Conservation (phyloP, 2,888 invertebrate species). For the Cephus pulcher region DNA sequence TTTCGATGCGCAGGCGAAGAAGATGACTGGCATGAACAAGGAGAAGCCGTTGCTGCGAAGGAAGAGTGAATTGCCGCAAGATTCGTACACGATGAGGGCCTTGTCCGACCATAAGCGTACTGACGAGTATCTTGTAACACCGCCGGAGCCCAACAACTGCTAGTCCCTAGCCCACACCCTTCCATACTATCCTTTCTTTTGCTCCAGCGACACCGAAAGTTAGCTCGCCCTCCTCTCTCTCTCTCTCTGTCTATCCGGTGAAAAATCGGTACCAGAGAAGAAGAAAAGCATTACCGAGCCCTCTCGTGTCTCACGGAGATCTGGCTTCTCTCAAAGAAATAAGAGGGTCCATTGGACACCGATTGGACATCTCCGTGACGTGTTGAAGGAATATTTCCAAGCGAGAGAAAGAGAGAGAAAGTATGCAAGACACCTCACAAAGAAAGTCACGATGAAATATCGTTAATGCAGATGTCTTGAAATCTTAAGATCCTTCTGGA, state of each 20-base stretch:
- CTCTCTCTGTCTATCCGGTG: neutral
- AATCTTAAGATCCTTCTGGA: no score
- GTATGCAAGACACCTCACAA: no score
- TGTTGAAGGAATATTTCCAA: no score
- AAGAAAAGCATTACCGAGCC: neutral
- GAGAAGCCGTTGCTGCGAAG: slow-evolving; percentile 91
- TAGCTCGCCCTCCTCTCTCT: slow-evolving; percentile 36
- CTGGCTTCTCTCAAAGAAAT: no score
- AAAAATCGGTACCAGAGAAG: neutral
- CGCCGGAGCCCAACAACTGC: slow-evolving; percentile 89
- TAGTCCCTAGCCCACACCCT: slow-evolving; percentile 71
- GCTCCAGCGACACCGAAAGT: slow-evolving; percentile 56
- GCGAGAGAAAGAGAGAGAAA: no score
- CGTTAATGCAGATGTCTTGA: no score
- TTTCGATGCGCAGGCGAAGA: slow-evolving; percentile 45
- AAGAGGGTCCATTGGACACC: neutral
- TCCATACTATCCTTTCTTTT: slow-evolving; percentile 59
- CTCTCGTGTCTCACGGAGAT: no score
- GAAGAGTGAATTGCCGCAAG: slow-evolving; percentile 96
- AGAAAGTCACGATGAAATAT: no score
- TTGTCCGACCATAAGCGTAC: slow-evolving; percentile 92
- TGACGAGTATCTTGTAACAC: slow-evolving; percentile 88
- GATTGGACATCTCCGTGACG: no score
- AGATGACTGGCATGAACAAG: slow-evolving; percentile 66
- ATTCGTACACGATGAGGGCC: slow-evolving; percentile 90